Evolutionary conservation across 2,888 invertebrate species (phyloP), one percentile per base, ranked within the genome.

Genomic region (Zhuqinia jingwanae): DNA sequence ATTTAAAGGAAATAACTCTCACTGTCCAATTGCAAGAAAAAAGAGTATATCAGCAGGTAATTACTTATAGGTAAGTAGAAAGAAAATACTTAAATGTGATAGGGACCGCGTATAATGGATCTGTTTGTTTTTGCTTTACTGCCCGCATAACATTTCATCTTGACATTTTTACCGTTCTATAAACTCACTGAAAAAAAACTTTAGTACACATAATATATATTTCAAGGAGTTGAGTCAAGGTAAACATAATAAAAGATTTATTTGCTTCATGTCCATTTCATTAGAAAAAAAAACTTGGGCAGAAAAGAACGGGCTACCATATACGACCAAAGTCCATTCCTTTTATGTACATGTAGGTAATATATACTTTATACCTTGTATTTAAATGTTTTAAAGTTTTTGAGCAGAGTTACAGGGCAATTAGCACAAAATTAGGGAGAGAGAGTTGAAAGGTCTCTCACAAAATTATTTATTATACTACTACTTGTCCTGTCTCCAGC

Each of bases 381-480:
- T 20, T 75, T 53, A 36, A 75, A 75, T 30, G 53, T 10, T 36
- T 75, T 30, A 30, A 36, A 56, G 25, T 56, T 53, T 36, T 36
- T 8, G 3, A 36, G 53, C 27, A 36, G 53, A 75, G 75, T 56
- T 56, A 53, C 2, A 75, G 56, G 8, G 75, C 56, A 75, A 75
- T 75, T 75, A 56, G 75, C 30, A 30, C 56, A 36, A 75, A 75
- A 75, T 75, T 75, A 75, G 75, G 11, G 17, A n/a, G 17, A 75
- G 53, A 75, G 17, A 75, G 53, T 53, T 56, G 75, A 75, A 75
- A 75, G 75, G 17, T n/a, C 75, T 75, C 25, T 75, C 36, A 8
- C 30, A 56, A 75, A 75, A 56, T 75, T 75, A 56, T 75, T 56
- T 75, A 75, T n/a, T n/a, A n/a, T n/a, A n/a, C n/a, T 30, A 30